Evolutionary conservation across 2,888 invertebrate species (phyloP), one percentile per base, ranked within the genome.

Genomic region (Mycogona germanica): DNA sequence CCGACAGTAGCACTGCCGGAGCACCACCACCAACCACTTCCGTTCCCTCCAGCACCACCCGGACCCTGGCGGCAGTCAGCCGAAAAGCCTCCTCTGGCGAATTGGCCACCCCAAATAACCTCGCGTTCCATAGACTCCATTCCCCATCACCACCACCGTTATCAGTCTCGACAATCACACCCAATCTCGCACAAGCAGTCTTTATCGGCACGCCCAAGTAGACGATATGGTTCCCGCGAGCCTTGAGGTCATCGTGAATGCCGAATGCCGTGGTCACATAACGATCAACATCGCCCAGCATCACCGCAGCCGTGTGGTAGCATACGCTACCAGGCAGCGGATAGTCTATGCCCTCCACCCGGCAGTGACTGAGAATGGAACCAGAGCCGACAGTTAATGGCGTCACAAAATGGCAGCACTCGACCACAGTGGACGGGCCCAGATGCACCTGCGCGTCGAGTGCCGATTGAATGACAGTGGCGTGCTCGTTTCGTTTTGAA

Each of bases 291-390:
- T 28, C 53, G n/a, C 47, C 52, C 2, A 49, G 19, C 26, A 49
- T 47, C 2, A 64, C 52, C 21, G 60, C 53, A 14, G 58, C 58
- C 6, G 63, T 62, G 51, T 62, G 62, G 9, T 62, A 42, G 21
- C 63, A 51, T 9, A 55, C 58, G 19, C 55, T 38, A n/a, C 60
- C 45, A 3, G 64, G 64, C 35, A 64, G 56, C 17, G 42, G 19
- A 7, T 28, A 40, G n/a, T 14, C 3, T 2, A n/a, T 23, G 14
- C 51, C 48, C 17, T 30, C 21, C n/a, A n/a, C n/a, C n/a, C n/a
- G 60, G 58, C 71, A 72, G 59, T 68, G 68, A 55, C 69, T 72
- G 32, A 71, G 28, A 30, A 72, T 66, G 53, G 65, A 64, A 47
- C 64, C 62, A 17, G 59, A 56, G 2, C 64, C 64, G 26, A 70